phyloP scores from a whole-genome alignment of 2,113 vertebrate species.

The Myanophis thanlyinensis region DNA sequence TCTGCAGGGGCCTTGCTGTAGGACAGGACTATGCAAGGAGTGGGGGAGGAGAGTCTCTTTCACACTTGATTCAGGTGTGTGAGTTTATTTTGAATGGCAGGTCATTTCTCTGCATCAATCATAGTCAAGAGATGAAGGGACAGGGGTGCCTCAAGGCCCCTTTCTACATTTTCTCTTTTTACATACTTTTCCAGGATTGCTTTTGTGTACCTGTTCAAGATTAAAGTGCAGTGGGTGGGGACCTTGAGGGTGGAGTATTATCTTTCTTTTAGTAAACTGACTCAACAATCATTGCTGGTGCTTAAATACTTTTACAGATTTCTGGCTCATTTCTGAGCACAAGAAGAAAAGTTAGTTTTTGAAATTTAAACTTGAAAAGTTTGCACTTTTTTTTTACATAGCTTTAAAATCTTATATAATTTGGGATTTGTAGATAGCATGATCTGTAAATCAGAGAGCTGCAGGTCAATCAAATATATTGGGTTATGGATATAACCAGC shows the following conservation, averaged over 20 bases:
- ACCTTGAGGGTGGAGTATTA: slow-evolving; percentile 9
- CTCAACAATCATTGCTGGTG: neutral
- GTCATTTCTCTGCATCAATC: slow-evolving; percentile 25
- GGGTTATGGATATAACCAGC: neutral
- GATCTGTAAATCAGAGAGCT: neutral
- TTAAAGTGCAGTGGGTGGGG: slow-evolving; percentile 10
- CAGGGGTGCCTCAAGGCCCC: slow-evolving; percentile 14
- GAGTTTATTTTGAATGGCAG: slow-evolving; percentile 21
- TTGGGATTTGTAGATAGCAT: neutral
- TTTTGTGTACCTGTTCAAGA: slow-evolving; percentile 20
- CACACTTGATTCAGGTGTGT: slow-evolving; percentile 10
- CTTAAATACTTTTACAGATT: neutral
- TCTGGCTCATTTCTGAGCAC: neutral
- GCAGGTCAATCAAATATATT: neutral
- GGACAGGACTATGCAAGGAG: neutral
- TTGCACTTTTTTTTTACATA: neutral
- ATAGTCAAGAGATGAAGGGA: slow-evolving; percentile 19
- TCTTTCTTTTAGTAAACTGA: neutral
- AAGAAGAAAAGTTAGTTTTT: neutral
- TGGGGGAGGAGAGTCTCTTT: neutral
- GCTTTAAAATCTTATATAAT: neutral
- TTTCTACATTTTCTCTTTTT: slow-evolving; percentile 20
- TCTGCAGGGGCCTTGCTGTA: neutral
- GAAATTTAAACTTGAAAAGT: neutral
- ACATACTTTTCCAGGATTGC: slow-evolving; percentile 12